phyloP scores from a whole-genome alignment of 1,140 invertebrate species.

The Adelges cooleyi region DNA sequence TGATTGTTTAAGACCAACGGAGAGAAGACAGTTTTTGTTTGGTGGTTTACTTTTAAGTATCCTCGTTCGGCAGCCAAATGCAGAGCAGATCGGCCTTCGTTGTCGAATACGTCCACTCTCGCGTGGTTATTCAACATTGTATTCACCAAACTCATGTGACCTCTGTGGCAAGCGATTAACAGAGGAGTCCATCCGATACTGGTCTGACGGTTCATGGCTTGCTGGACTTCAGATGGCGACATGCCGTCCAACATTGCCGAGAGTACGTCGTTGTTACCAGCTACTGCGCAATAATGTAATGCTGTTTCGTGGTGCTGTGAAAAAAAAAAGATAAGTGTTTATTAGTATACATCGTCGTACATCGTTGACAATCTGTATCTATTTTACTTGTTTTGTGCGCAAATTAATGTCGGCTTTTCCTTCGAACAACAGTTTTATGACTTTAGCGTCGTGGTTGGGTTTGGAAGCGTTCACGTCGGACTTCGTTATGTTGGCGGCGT shows the following conservation, averaged over 20 bases:
- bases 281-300: slow-evolving; percentile 86
- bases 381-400: slow-evolving; percentile 56
- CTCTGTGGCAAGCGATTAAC: slow-evolving; percentile 71
- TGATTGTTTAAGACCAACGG: too few species aligned
- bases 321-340: neutral
- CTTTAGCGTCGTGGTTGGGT: slow-evolving; percentile 75
- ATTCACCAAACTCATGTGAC: slow-evolving; percentile 45
- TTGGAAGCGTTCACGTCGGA: slow-evolving; percentile 59
- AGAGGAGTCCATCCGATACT: slow-evolving; percentile 90
- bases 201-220: slow-evolving; percentile 86
- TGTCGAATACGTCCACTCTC: slow-evolving; percentile 96
- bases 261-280: slow-evolving; percentile 90
- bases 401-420: slow-evolving; percentile 78
- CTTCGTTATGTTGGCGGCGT: slow-evolving; percentile 66
- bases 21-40: neutral
- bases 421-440: slow-evolving; percentile 76
- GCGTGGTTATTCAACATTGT: slow-evolving; percentile 82
- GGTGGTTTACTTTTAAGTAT: slow-evolving; percentile 53
- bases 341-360: too few species aligned
- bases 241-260: slow-evolving; percentile 86
- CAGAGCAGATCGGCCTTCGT: slow-evolving; percentile 85
- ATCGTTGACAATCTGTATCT: too few species aligned
- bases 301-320: slow-evolving; percentile 75
- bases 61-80: slow-evolving; percentile 92
- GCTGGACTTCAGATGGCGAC: slow-evolving; percentile 72